phyloP scores from a whole-genome alignment of 1,140 invertebrate species.

The Panagrolaimus sp. region DNA sequence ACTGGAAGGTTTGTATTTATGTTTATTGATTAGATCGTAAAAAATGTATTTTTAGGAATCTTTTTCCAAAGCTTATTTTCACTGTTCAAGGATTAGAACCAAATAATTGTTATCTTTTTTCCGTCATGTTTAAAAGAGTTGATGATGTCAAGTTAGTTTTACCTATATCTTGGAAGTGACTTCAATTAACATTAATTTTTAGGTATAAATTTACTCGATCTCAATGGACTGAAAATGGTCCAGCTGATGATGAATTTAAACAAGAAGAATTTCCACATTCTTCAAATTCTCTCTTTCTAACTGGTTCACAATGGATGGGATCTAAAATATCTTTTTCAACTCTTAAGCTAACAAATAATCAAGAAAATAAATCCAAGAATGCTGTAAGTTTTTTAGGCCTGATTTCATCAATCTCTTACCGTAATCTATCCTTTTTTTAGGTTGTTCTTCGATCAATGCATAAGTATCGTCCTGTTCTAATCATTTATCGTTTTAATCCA shows the following conservation, averaged over 20 bases:
- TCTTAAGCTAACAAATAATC: neutral
- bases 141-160: conserved; percentile 2
- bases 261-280: neutral
- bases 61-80: conserved; percentile 4
- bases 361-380: neutral
- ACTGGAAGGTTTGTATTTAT: conserved; percentile 5
- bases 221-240: conserved; percentile 3
- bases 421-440: too few relatives aligned
- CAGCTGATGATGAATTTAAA: neutral
- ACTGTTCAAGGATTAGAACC: neutral
- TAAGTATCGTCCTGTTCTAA: neutral
- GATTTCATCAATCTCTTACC: too few relatives aligned
- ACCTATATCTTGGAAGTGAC: neutral
- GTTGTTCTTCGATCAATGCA: conserved; percentile 12
- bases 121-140: neutral
- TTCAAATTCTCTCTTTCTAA: neutral
- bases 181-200: neutral
- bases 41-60: neutral
- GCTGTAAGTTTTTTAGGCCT: too few relatives aligned
- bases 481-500: neutral
- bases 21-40: neutral
- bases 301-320: neutral
- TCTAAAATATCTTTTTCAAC: neutral
- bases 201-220: neutral
- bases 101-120: neutral